Evolutionary conservation across 2,888 invertebrate species (phyloP).

Genomic region (Stenoptilia bipunctidactyla): DNA sequence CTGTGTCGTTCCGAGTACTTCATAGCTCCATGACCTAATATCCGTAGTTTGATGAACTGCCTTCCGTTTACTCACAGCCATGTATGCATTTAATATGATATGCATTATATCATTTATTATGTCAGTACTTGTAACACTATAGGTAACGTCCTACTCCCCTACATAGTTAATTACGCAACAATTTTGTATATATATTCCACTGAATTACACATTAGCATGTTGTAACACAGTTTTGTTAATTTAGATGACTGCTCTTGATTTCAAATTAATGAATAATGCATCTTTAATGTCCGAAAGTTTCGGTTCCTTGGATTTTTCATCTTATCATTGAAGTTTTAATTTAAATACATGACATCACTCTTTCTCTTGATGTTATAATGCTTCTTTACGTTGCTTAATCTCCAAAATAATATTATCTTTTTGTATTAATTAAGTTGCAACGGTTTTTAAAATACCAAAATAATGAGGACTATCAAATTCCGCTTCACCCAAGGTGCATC

Average conservation of each 20-base stretch:
- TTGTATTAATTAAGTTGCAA: too few relatives aligned
- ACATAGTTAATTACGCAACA: constrained; percentile 30
- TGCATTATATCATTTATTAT: constrained; percentile 29
- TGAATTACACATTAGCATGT: constrained; percentile 20
- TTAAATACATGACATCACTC: too few relatives aligned
- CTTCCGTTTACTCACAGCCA: constrained; percentile 27
- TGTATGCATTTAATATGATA: constrained; percentile 19
- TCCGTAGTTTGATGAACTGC: constrained; percentile 35
- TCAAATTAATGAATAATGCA: constrained; percentile 1
- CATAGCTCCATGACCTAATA: constrained; percentile 10
- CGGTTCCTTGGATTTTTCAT: not conserved
- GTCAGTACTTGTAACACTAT: constrained; percentile 14
- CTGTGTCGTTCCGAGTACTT: too few relatives aligned
- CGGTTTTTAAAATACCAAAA: too few relatives aligned
- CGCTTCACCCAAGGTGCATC: constrained; percentile 23
- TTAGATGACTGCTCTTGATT: not conserved
- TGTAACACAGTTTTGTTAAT: not conserved
- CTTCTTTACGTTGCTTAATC: too few relatives aligned
- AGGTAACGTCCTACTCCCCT: constrained; percentile 30
- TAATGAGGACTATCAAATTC: constrained; percentile 19
- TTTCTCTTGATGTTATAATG: too few relatives aligned
- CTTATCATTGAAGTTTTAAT: not conserved
- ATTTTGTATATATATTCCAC: constrained; percentile 25
- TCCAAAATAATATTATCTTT: too few relatives aligned
- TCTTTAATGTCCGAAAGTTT: not conserved